These are phyloP conservation scores for Podocnemis expansa DNA, from an alignment of 2,113 vertebrate genomes.

Conservation along the genomic window DNA sequence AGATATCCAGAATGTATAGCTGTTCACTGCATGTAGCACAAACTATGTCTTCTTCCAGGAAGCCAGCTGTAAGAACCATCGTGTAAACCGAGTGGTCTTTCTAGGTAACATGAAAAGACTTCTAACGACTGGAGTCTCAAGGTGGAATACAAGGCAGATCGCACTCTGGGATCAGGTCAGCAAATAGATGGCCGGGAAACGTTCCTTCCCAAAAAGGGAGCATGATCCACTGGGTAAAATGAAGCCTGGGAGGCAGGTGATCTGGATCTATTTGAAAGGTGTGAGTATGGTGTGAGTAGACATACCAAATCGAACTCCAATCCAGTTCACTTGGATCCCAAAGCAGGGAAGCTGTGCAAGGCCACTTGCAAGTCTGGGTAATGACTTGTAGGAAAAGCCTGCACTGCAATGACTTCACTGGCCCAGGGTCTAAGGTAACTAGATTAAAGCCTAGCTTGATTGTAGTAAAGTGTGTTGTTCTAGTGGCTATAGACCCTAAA, in stretches of 20 bases:
- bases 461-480: not conserved
- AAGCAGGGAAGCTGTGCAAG: not conserved
- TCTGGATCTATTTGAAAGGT: not conserved
- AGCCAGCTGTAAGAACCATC: constrained; percentile 93
- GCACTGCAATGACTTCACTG: too few species aligned
- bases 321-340: not conserved
- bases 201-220: not conserved
- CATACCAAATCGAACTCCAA: not conserved
- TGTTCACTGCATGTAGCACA: not conserved
- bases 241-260: not conserved
- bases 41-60: constrained; percentile 76
- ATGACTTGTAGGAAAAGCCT: not conserved
- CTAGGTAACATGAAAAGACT: constrained; percentile 93
- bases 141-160: constrained; percentile 97
- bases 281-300: not conserved
- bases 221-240: not conserved
- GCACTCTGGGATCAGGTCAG: constrained; percentile 98
- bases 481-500: not conserved
- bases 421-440: not conserved
- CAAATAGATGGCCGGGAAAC: fast-evolving
- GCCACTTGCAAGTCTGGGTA: not conserved
- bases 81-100: constrained; percentile 94
- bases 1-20: not conserved
- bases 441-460: not conserved
- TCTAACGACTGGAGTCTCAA: constrained; percentile 93